Evolutionary conservation across 2,113 vertebrate species (phyloP), one percentile per base, ranked within the genome.

Genomic region (Plectropomus leopardus): DNA sequence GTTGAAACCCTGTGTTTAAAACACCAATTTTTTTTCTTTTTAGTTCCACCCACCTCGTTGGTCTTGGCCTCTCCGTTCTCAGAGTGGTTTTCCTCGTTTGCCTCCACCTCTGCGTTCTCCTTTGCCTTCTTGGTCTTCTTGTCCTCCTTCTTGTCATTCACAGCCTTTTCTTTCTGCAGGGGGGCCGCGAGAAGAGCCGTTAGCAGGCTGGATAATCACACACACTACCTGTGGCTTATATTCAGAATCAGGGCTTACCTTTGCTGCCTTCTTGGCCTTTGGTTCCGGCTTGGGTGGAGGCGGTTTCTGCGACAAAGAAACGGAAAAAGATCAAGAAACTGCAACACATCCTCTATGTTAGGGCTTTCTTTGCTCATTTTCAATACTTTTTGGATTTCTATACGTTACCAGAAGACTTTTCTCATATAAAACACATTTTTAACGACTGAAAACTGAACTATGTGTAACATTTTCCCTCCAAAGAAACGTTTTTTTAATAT

Each of bases 41-140:
- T 0, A 7, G 14, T 28, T 30, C 23, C 3, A 5, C 88, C 54
- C 94, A 97, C 97, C 96, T 97, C 94, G 26, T 95, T 96, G 95
- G 95, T 96, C 95, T 97, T 98, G 93, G 96, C 94, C 86, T 97
- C 97, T 94, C 97, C 97, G 0, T 98, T 99, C 94, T 98, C 96
- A 95, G 96, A 95, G 95, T 96, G 96, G 95, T 95, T 96, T 92
- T 97, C 97, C 93, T 97, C 96, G 85, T 96, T 96, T 64, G 96
- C 94, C 87, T 97, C 97, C 75, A 96, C 95, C 82, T 96, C 95
- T 7, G 95, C 94, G 90, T 96, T 96, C 93, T 96, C 94, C 95
- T 95, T 96, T 79, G 95, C 94, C 92, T 96, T 96, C 95, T 97
- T 97, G 92, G 93, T 93, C 90, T 96, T 96, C 88, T 96, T 97